Percentiles rank a stretch among this genome's conserved stretches.
phyloP scores from a whole-genome alignment of 2,113 vertebrate species.

The Rattus rattus region DNA sequence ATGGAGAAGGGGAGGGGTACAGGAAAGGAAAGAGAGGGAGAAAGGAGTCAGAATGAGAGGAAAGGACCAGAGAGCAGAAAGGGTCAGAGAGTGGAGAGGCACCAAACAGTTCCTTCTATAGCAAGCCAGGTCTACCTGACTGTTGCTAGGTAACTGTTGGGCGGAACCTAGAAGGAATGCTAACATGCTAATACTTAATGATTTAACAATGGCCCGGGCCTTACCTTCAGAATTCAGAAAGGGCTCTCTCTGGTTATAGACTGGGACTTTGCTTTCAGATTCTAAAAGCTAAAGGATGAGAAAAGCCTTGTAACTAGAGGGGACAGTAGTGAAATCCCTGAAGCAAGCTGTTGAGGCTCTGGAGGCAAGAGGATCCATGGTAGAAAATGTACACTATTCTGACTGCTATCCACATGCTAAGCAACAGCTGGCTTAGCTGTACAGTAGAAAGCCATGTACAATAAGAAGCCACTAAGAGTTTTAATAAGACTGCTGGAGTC shows the following conservation, averaged over 20 bases:
- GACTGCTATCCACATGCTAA: background rate
- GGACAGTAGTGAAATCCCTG: background rate
- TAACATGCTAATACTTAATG: too few species aligned
- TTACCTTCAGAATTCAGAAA: background rate
- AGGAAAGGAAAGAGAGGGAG: too few species aligned
- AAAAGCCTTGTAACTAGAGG: background rate
- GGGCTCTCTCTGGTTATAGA: background rate
- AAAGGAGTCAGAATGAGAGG: too few species aligned
- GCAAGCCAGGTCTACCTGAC: too few species aligned
- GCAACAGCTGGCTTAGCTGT: background rate
- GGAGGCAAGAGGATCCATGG: background rate
- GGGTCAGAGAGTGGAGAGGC: too few species aligned
- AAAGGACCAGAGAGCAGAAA: too few species aligned
- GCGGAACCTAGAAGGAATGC: too few species aligned
- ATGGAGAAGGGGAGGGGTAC: too few species aligned
- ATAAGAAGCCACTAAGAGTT: background rate
- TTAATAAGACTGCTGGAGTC: background rate
- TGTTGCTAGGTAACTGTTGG: too few species aligned
- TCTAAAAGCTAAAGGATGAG: conserved; percentile 47
- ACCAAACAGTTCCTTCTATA: too few species aligned
- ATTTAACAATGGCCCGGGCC: background rate
- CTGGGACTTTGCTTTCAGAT: background rate
- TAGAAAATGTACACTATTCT: background rate
- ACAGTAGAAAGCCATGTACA: background rate
- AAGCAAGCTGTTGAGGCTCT: background rate